Evolutionary conservation across 2,113 vertebrate species (phyloP), one percentile per base, ranked within the genome.

Genomic region (Limnothrissa miodon): DNA sequence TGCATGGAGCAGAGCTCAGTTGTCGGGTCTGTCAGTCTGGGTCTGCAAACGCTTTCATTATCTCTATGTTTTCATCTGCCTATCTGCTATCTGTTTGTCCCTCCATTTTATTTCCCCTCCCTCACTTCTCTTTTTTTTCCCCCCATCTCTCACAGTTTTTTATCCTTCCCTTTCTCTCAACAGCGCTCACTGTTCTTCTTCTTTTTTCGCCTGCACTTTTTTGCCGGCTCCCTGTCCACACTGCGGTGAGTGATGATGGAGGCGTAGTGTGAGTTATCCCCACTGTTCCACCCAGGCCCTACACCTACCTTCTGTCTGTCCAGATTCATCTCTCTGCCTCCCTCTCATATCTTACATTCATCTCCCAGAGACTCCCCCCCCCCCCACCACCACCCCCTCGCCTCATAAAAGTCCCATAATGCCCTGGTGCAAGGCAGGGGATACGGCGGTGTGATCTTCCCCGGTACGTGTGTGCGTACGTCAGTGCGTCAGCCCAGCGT

Each of bases 281-380:
- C 33, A 33, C 83, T 83, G 78, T 44, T 82, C 48, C 51, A 45
- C 84, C 78, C 45, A 83, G 53, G 39, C 25, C 48, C 78, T 15
- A 78, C 36, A 80, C 74, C n/a, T 85, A 19, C 51, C 56, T 80
- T 85, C 78, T 82, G 79, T 82, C 82, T 81, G 80, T 85, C 84
- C 66, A 53, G 83, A 85, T 86, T 87, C 83, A 82, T 84, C 83
- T 85, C 42, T 79, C 48, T n/a, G 21, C 79, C 59, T 84, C 83
- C 82, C 44, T 62, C 62, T 51, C 78, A 48, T 87, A 59, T 78
- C 74, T 78, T 46, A 19, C 78, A 78, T 84, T 84, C 84, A 79
- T 88, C 81, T 82, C 81, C 81, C 15, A 15, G 29, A 74, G 66
- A 17, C 33, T 36, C 15, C 66, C 13, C 29, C 29, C 62, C 9